Evolutionary conservation across 2,113 vertebrate species (phyloP).

Genomic region (Oryzias curvinotus): DNA sequence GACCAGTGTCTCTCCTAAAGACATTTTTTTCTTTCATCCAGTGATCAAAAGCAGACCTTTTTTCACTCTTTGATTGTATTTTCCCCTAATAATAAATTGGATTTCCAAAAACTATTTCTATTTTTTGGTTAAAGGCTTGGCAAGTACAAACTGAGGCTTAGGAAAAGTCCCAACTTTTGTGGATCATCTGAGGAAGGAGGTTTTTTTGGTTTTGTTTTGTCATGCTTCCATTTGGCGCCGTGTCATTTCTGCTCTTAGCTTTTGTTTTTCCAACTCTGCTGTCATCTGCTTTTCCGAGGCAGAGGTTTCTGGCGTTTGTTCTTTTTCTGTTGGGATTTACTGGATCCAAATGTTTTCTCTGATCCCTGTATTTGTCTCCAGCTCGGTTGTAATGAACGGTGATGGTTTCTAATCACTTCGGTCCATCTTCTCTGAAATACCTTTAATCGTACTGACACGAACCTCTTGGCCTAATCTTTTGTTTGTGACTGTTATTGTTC

Average conservation of each 20-base stretch:
- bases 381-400: conserved; percentile 28
- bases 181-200: conserved; percentile 24
- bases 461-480: conserved; percentile 17
- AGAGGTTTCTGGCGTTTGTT: conserved; percentile 37
- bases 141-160: conserved; percentile 26
- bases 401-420: conserved; percentile 6
- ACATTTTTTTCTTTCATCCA: conserved; percentile 8
- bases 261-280: conserved; percentile 41
- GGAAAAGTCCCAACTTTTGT: conserved; percentile 30
- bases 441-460: not conserved
- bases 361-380: conserved; percentile 20
- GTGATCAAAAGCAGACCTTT: conserved; percentile 37
- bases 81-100: conserved; percentile 15
- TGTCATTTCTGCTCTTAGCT: conserved; percentile 22
- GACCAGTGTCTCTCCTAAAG: conserved; percentile 22
- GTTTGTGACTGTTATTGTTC: conserved; percentile 32
- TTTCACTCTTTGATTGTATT: conserved; percentile 23
- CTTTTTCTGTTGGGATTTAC: conserved; percentile 41
- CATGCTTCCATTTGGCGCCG: conserved; percentile 33
- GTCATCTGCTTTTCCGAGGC: conserved; percentile 47
- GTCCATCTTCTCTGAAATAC: conserved; percentile 7
- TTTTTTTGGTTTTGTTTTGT: conserved; percentile 25
- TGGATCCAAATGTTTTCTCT: conserved; percentile 27
- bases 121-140: not conserved
- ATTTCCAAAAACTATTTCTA: conserved; percentile 9